Evolutionary conservation across 2,113 vertebrate species (phyloP).

Genomic region (Egretta garzetta): DNA sequence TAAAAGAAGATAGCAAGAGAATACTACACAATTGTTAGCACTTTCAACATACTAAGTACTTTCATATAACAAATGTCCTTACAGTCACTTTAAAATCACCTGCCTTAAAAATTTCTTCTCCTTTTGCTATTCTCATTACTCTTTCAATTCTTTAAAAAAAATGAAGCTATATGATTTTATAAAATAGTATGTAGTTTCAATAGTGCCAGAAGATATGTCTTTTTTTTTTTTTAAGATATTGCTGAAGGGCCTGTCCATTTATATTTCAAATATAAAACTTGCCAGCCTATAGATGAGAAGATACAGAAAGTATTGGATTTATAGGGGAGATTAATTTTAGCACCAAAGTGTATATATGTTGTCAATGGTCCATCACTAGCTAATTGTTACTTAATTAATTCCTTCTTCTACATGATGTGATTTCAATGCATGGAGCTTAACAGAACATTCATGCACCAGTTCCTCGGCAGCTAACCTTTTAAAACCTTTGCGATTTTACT

Average conservation of each 20-base stretch:
- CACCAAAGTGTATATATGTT: conserved; percentile 43
- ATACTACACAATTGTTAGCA: not conserved
- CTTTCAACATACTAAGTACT: not conserved
- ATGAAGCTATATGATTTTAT: not conserved
- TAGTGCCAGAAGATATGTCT: not conserved
- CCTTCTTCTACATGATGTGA: conserved; percentile 51
- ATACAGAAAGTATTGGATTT: conserved; percentile 23
- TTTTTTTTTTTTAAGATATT: not conserved
- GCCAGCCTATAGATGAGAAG: not conserved
- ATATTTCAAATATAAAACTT: not conserved
- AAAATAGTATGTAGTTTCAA: not conserved
- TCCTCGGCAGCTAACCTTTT: conserved; percentile 62
- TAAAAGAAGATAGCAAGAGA: not conserved
- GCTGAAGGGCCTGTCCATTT: not conserved
- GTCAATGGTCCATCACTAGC: conserved; percentile 67
- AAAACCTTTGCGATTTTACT: conserved; percentile 66
- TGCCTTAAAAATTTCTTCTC: not conserved
- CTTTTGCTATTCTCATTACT: not conserved
- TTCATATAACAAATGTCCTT: not conserved
- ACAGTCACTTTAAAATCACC: not conserved
- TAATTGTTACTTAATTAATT: conserved; percentile 72
- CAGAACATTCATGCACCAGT: conserved; percentile 44
- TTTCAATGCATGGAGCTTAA: conserved; percentile 44
- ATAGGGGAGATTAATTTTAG: conserved; percentile 63
- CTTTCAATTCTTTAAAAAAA: not conserved